These are phyloP conservation scores for Drosophila anceps DNA, from an alignment of 2,888 invertebrate species.

Conservation along the genomic window DNA sequence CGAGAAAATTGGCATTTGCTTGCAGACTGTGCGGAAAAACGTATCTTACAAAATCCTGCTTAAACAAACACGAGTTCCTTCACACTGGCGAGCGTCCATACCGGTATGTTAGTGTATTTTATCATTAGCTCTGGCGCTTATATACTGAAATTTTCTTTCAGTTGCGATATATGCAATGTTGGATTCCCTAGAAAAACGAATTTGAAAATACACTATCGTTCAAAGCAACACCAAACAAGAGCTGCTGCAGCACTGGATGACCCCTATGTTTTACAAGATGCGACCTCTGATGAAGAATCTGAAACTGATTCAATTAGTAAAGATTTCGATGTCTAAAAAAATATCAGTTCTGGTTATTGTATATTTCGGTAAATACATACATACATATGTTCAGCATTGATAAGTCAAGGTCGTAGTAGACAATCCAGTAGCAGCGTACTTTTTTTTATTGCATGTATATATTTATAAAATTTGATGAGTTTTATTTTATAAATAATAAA, in stretches of 20 bases:
- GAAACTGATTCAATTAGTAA: conserved; percentile 9
- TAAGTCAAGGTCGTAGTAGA: no score
- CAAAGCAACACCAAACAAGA: conserved; percentile 36
- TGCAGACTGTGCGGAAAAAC: conserved; percentile 68
- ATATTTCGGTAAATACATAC: neutral
- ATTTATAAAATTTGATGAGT: no score
- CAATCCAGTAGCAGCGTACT: no score
- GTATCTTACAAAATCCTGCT: conserved; percentile 73
- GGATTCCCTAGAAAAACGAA: conserved; percentile 40
- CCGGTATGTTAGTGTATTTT: conserved; percentile 17
- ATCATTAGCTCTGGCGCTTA: no score
- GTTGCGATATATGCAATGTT: conserved; percentile 41
- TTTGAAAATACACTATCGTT: conserved; percentile 39
- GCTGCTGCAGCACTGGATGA: neutral
- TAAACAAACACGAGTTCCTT: conserved; percentile 69
- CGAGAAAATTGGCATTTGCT: conserved; percentile 68
- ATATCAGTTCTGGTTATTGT: neutral
- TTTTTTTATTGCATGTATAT: no score
- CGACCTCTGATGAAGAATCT: neutral
- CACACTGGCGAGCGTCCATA: conserved; percentile 44
- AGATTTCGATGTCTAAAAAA: conserved; percentile 16
- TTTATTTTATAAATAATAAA: no score
- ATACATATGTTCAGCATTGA: neutral
- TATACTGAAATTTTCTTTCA: conserved; percentile 14
- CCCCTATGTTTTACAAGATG: neutral